Evolutionary conservation across 1,140 invertebrate species (phyloP).

Genomic region (Sitodiplosis mosellana): DNA sequence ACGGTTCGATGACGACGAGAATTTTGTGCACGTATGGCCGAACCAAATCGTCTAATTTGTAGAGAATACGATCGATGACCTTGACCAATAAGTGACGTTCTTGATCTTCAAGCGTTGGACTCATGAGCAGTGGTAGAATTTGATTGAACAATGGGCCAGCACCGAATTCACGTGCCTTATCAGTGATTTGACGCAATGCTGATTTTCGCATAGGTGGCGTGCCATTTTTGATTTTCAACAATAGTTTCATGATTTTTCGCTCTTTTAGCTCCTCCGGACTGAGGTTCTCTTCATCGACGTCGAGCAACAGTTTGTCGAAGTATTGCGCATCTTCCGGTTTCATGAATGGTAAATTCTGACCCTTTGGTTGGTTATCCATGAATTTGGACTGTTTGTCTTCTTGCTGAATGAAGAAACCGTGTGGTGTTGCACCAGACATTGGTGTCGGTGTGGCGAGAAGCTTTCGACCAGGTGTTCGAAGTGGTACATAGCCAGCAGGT

Average conservation of each 20-base stretch:
- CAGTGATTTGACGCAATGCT: conserved; percentile 92
- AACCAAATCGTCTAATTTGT: conserved; percentile 97
- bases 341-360: conserved; percentile 86
- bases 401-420: conserved; percentile 91
- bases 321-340: conserved; percentile 99
- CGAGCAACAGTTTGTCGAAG: conserved; percentile 94
- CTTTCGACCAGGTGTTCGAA: conserved; percentile 92
- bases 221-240: conserved; percentile 98
- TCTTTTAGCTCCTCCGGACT: conserved; percentile 96
- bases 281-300: conserved; percentile 92
- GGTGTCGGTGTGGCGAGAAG: conserved; percentile 96
- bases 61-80: conserved; percentile 96
- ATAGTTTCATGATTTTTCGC: conserved; percentile 95
- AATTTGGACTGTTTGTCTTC: conserved; percentile 69
- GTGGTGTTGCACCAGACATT: conserved; percentile 64
- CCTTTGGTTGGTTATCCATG: conserved; percentile 91
- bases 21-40: conserved; percentile 99
- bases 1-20: conserved; percentile 95
- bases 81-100: conserved; percentile 98
- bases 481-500: conserved; percentile 90
- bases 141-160: conserved; percentile 98
- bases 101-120: conserved; percentile 97
- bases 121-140: conserved; percentile 96
- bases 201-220: conserved; percentile 99
- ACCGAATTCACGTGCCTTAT: conserved; percentile 95